Base-by-base conservation (phyloP, 2,888 invertebrate genomes). In the Hirudinaria manillensis region DNA sequence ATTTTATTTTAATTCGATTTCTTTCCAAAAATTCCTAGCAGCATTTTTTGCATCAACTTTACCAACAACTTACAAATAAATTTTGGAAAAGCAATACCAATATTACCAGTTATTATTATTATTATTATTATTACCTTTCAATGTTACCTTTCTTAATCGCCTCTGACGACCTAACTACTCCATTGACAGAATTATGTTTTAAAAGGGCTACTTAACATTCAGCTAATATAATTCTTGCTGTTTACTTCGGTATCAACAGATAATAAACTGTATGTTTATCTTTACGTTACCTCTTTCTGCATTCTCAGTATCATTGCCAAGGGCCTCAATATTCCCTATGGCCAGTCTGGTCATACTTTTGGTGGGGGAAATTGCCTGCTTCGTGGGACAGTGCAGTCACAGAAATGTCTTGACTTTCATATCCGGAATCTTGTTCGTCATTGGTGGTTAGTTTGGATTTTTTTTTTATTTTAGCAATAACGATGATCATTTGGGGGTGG, bases 351-450 rank as follows among this genome's bases (percentile, higher is more conserved):
- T 84, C 24, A 83, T 84, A 61, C 80, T 85, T 65, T 81, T 85
- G 70, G 81, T 84, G 66, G 85, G 83, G 19, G 83, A 83, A 56
- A 83, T 84, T 70, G 80, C 84, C 72, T 84, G 84, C 79, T 84
- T 84, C 79, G 81, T 84, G 56, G 84, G 84, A 16, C 83, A 84
- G 76, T 85, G 84, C 78, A 82, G 84, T 76, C 81, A 83, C 45
- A 80, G 81, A 76, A 84, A 83, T 78, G 82, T 82, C 56, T 81
- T 84, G 13, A 84, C 84, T 32, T 85, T 85, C 79, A 81, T 84
- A 66, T 82, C 83, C 70, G 85, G 85, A 65, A 84, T 84, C 73
- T 79, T 85, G 67, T 85, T 84, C 80, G 84, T 85, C 72, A 80
- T 85, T 78, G 83, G 84, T 80, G 84, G 84, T 84, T 77, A 78